These are phyloP conservation scores for Diplolepis rosae DNA, from an alignment of 2,888 invertebrate genomes.

Conservation along the genomic window DNA sequence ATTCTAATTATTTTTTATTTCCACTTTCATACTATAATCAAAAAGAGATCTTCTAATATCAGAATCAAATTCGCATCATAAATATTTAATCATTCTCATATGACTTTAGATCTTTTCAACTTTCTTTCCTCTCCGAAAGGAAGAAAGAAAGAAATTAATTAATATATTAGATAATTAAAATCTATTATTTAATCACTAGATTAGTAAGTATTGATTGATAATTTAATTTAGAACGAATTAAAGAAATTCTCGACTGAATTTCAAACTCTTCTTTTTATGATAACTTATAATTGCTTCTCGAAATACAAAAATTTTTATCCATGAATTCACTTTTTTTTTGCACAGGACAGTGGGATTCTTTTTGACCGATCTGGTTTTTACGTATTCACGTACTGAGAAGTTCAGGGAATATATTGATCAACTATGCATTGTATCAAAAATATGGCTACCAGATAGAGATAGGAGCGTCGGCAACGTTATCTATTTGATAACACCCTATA, in stretches of 20 bases:
- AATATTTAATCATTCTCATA: neutral
- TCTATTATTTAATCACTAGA: too few relatives aligned
- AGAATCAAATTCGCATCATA: neutral
- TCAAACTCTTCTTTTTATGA: neutral
- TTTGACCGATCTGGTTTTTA: slow-evolving; percentile 47
- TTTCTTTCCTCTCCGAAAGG: neutral
- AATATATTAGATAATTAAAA: too few relatives aligned
- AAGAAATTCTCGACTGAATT: neutral
- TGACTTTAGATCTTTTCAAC: neutral
- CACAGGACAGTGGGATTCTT: neutral
- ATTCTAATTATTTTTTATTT: neutral
- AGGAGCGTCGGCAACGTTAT: slow-evolving; percentile 71
- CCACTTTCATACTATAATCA: neutral
- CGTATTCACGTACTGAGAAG: slow-evolving; percentile 59
- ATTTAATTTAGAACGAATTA: too few relatives aligned
- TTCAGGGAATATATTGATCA: slow-evolving; percentile 68
- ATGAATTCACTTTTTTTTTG: neutral
- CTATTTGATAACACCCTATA: slow-evolving; percentile 53
- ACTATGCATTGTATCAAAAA: slow-evolving; percentile 72
- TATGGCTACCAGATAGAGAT: slow-evolving; percentile 72
- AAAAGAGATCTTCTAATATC: neutral
- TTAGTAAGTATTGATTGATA: too few relatives aligned
- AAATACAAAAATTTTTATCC: neutral
- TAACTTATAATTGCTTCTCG: neutral
- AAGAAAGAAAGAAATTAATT: neutral